phyloP scores from a whole-genome alignment of 2,888 invertebrate genomes.

The Pycnomerus fuliginosus region DNA sequence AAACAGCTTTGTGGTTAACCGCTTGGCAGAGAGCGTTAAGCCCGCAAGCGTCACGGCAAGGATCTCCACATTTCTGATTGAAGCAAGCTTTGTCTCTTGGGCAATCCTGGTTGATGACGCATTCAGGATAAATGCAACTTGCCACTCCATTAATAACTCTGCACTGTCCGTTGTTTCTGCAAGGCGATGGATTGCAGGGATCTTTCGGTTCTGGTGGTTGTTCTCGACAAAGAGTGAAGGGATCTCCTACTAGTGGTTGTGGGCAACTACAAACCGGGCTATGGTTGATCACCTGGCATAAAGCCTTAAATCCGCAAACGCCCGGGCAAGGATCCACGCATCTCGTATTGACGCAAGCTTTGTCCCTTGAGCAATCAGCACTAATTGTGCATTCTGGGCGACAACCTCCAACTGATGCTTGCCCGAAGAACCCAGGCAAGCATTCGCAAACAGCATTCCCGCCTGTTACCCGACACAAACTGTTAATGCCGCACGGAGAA shows the following conservation, averaged over 20 bases:
- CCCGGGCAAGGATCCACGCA: conserved; percentile 81
- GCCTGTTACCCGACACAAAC: conserved; percentile 62
- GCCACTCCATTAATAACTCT: conserved; percentile 68
- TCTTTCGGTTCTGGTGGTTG: conserved; percentile 55
- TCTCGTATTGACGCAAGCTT: conserved; percentile 76
- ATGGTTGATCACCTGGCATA: conserved; percentile 79
- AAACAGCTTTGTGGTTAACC: conserved; percentile 79
- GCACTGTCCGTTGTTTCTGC: conserved; percentile 80
- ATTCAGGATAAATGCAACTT: conserved; percentile 81
- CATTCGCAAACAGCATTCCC: conserved; percentile 71
- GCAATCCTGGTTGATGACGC: conserved; percentile 86
- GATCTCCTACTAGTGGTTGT: conserved; percentile 72
- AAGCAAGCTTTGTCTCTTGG: conserved; percentile 77
- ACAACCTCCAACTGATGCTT: conserved; percentile 69
- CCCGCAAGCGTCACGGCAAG: conserved; percentile 80
- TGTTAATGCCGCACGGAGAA: conserved; percentile 76
- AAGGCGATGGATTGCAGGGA: conserved; percentile 84
- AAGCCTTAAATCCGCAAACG: conserved; percentile 74
- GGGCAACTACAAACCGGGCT: conserved; percentile 84
- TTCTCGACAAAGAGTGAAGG: conserved; percentile 68
- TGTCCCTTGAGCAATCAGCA: conserved; percentile 73
- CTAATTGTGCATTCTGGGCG: conserved; percentile 81
- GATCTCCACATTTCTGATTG: conserved; percentile 80
- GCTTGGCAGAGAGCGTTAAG: conserved; percentile 78
- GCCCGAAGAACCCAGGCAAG: conserved; percentile 71